Percentiles rank a stretch among this genome's conserved stretches.
phyloP scores from a whole-genome alignment of 2,113 vertebrate genomes.

The Felis chaus region DNA sequence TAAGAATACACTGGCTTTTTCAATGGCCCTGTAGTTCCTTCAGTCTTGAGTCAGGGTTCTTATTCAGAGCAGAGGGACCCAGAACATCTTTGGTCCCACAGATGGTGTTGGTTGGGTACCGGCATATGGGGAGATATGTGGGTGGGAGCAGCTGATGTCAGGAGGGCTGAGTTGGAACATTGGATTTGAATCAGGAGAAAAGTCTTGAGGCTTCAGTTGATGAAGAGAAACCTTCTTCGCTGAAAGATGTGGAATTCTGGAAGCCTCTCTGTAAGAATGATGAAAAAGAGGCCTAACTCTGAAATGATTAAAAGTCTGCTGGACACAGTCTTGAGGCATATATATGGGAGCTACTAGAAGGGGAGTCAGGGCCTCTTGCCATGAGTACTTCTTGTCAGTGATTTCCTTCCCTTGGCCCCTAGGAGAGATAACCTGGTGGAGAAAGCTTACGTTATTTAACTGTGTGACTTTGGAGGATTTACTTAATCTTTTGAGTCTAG shows the following conservation, averaged over 20 bases:
- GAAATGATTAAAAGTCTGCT: neutral
- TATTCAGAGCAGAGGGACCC: constrained; percentile 29
- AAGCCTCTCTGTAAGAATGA: neutral
- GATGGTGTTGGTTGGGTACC: constrained; percentile 58
- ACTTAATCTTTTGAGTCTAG: neutral
- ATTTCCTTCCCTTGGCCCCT: neutral
- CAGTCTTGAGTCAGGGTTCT: constrained; percentile 42
- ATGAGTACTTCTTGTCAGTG: neutral
- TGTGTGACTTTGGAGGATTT: neutral
- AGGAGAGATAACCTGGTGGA: neutral
- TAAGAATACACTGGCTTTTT: neutral
- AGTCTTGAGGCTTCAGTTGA: constrained; percentile 42
- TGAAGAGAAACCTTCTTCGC: constrained; percentile 23
- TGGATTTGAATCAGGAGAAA: constrained; percentile 63
- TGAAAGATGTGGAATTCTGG: constrained; percentile 17
- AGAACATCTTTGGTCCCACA: constrained; percentile 60
- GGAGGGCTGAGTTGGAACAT: constrained; percentile 61
- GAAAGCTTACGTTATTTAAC: neutral
- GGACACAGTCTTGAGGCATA: neutral
- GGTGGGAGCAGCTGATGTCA: constrained; percentile 62
- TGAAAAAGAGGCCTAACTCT: neutral
- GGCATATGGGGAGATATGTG: constrained; percentile 61
- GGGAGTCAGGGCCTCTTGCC: neutral
- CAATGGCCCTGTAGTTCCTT: neutral
- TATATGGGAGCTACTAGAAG: neutral